Evolutionary conservation across 1,140 invertebrate species (phyloP).

Genomic region (Drosophila tani): DNA sequence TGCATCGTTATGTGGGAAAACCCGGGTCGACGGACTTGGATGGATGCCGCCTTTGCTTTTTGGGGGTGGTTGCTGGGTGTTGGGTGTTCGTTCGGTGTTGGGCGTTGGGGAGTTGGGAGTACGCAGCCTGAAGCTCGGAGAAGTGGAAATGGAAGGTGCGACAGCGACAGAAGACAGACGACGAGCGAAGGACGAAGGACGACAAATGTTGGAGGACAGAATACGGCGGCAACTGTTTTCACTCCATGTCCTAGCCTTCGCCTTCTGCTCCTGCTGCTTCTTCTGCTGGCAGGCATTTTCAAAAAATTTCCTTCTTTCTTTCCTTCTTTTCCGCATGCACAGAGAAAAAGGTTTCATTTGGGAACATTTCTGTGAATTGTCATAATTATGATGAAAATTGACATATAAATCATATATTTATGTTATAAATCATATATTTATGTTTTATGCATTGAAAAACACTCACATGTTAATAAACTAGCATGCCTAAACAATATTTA

Average conservation of each 20-base stretch:
- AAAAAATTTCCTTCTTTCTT: conserved; percentile 58
- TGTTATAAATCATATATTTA: too few species aligned
- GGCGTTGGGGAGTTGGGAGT: conserved; percentile 9
- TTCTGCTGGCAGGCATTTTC: conserved; percentile 71
- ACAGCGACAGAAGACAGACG: conserved; percentile 49
- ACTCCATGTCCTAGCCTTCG: conserved; percentile 65
- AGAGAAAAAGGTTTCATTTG: neutral
- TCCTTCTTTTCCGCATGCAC: conserved; percentile 39
- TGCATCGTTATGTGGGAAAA: conserved; percentile 77
- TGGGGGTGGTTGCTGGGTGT: conserved; percentile 67
- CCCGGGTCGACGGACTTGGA: conserved; percentile 78
- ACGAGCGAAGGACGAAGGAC: conserved; percentile 48
- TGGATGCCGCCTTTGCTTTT: conserved; percentile 56
- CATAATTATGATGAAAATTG: too few species aligned
- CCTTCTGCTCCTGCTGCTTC: conserved; percentile 25
- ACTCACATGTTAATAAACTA: too few species aligned
- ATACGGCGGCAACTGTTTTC: conserved; percentile 60
- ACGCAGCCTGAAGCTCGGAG: conserved; percentile 5
- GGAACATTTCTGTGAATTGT: too few species aligned
- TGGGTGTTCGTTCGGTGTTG: neutral
- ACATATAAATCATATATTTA: too few species aligned
- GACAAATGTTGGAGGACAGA: conserved; percentile 58
- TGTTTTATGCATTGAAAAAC: too few species aligned
- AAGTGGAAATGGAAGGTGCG: conserved; percentile 59
- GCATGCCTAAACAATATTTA: too few species aligned